A percentile compares a stretch with the other conserved stretches of the same genome.
phyloP scores from a whole-genome alignment of 2,113 vertebrate species.

The Ranitomeya imitator region DNA sequence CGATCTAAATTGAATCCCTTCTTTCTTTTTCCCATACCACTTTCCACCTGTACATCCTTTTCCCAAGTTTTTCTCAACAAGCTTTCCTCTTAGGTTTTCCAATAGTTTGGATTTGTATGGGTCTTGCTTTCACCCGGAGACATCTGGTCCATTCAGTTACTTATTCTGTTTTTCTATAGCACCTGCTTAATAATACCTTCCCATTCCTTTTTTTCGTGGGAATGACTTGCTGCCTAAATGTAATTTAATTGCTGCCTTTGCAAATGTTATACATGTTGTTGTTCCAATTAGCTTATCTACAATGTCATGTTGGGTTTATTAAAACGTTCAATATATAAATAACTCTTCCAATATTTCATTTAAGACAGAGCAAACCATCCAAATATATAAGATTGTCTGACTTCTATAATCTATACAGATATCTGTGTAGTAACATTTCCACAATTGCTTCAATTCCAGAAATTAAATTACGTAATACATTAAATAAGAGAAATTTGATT shows the following conservation, averaged over 20 bases:
- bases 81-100: background rate
- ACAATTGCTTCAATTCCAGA: slow-evolving; percentile 54
- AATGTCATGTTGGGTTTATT: too few species aligned
- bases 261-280: too few species aligned
- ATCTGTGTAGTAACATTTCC: slow-evolving; percentile 28
- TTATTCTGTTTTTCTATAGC: too few species aligned
- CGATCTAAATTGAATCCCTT: background rate
- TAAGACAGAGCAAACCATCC: background rate
- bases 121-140: background rate
- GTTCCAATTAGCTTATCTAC: too few species aligned
- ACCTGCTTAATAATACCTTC: too few species aligned
- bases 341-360: background rate
- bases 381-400: background rate
- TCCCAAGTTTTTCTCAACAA: background rate
- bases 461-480: slow-evolving; percentile 51
- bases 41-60: background rate
- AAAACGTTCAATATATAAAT: background rate
- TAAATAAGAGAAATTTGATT: slow-evolving; percentile 52
- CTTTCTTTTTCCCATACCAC: background rate
- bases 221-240: too few species aligned
- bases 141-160: too few species aligned
- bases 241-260: too few species aligned
- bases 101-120: background rate
- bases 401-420: slow-evolving; percentile 15
- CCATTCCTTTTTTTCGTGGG: too few species aligned